These are phyloP conservation scores for Thalassaphorura encarpata DNA, from an alignment of 1,140 invertebrate genomes.

Conservation along the genomic window DNA sequence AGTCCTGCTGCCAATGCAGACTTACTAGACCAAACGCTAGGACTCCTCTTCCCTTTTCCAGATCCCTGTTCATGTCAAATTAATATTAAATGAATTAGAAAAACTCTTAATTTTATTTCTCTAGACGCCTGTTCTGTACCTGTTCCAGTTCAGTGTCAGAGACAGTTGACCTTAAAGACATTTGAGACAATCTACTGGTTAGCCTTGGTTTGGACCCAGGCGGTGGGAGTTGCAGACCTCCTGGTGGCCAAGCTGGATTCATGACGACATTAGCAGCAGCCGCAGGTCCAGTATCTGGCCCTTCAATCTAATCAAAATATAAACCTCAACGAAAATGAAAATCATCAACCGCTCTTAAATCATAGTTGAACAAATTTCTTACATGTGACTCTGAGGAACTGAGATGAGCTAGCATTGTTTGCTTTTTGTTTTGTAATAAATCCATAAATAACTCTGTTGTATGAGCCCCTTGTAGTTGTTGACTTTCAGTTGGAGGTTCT, in stretches of 20 bases:
- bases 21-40: slow-evolving; percentile 85
- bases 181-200: slow-evolving; percentile 35
- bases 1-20: slow-evolving; percentile 79
- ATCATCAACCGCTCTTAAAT: no score
- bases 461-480: slow-evolving; percentile 19
- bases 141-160: slow-evolving; percentile 85
- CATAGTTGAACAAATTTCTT: background rate
- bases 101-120: background rate
- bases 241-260: slow-evolving; percentile 27
- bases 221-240: slow-evolving; percentile 20
- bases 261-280: slow-evolving; percentile 18
- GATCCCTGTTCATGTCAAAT: slow-evolving; percentile 45
- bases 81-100: background rate
- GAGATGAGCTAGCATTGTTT: slow-evolving; percentile 59
- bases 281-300: background rate
- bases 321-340: no score
- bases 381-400: slow-evolving; percentile 33
- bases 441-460: slow-evolving; percentile 78
- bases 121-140: slow-evolving; percentile 23
- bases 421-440: slow-evolving; percentile 75
- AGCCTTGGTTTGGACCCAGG: slow-evolving; percentile 20
- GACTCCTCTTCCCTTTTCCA: slow-evolving; percentile 60
- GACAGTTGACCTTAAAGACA: slow-evolving; percentile 72
- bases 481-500: no score
- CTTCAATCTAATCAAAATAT: slow-evolving; percentile 18